Base-by-base conservation (phyloP, 64 coral and sea anemone genomes). In the Montipora efflorescens region DNA sequence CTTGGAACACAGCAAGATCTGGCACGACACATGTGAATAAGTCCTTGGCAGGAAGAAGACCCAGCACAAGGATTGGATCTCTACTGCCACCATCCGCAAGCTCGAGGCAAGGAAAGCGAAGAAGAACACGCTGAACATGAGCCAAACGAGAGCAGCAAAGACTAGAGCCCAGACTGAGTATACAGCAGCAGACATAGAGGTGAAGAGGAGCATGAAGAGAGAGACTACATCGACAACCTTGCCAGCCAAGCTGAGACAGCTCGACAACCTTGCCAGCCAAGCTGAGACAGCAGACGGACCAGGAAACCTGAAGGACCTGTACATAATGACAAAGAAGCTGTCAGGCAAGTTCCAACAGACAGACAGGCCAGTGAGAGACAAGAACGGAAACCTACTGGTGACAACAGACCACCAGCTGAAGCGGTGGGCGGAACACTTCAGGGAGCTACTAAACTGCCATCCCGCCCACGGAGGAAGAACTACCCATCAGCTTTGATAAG, bases 361-460 rank as follows among this genome's bases (percentile, higher is more conserved):
- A 71, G 9, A 62, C 11, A 87, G 61, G 66, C 83, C 83, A 9
- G 57, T 87, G 14, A 87, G 45, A 58, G 61, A 68, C 23, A 87
- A n/a, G 28, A 21, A 70, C 45, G 62, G 83, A 36, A 36, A 36
- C 36, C 36, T 2, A 36, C 36, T 36, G 36, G 36, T 36, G 36
- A 36, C 36, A 36, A 36, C 36, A 36, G 36, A 36, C 36, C 36
- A 36, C 36, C 36, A 36, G 36, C 36, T 36, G 36, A 36, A 36
- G 36, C 36, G 36, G 36, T 36, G 36, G 36, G 36, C 36, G 36
- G 1, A 36, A 36, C 36, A 36, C 36, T 36, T 36, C 36, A 36
- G 36, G 36, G 2, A 36, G 36, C 36, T 36, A 36, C 36, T 36
- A 36, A 36, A 36, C 36, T 36, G 36, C 36, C 36, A 36, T 36